Evolutionary conservation across 2,113 vertebrate species (phyloP), one percentile per base, ranked within the genome.

Genomic region (Lucifuga dentata): DNA sequence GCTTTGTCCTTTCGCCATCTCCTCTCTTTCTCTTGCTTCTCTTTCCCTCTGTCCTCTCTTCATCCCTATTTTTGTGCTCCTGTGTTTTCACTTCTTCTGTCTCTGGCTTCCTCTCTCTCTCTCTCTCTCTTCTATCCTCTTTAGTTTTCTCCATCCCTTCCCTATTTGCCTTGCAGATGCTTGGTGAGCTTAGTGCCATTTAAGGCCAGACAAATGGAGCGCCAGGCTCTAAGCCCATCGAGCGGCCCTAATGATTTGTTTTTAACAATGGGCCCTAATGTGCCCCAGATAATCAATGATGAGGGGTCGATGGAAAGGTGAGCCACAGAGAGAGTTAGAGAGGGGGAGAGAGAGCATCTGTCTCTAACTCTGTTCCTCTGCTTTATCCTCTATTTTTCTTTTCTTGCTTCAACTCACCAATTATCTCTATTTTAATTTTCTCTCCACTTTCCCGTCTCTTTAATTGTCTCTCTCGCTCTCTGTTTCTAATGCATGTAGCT

Each of bases 181-280:
- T 93, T 90, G 79, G 81, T 93, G 92, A 95, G 94, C 93, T 93
- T 93, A 93, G 92, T 93, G 94, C 94, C 93, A 94, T 95, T 95
- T 95, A 95, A 93, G 91, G 91, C 92, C 93, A 95, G 94, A 95
- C 94, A 94, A 96, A 95, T 95, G 93, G 92, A 93, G 92, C 92
- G 80, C 91, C 67, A 92, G 91, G 93, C 93, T 95, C 94, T 93
- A 93, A 94, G 93, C 92, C 91, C 93, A 97, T 95, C 85, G 95
- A 93, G 91, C 85, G 72, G 76, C 72, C 86, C 87, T 91, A 93
- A 93, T 91, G 92, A 96, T 95, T 95, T 95, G 94, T 95, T 95
- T 94, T 95, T 95, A 95, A 96, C 94, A 96, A 95, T 95, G 94
- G 94, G 92, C 92, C 92, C 94, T 96, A 95, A 96, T 95, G 95